Conservation (phyloP, 1,140 invertebrate species). For the Hetaerina americana region DNA sequence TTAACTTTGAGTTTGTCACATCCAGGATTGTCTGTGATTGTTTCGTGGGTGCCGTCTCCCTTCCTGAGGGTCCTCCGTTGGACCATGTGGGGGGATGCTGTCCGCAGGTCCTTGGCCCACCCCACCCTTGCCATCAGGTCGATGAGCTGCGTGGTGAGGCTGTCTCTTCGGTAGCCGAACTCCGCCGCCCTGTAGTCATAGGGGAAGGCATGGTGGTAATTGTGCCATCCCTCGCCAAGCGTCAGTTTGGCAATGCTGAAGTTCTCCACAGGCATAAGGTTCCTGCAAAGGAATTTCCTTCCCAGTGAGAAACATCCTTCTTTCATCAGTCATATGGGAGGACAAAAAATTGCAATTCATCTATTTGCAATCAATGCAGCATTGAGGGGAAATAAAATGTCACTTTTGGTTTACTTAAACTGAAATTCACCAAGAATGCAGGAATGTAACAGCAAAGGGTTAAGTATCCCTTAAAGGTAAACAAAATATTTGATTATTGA, state of each 20-base stretch:
- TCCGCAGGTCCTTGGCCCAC: conserved; percentile 55
- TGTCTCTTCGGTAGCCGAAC: conserved; percentile 53
- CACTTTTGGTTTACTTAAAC: no score
- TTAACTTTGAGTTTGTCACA: no score
- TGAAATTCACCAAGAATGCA: no score
- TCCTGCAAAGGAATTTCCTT: conserved; percentile 22
- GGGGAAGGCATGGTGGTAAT: conserved; percentile 86
- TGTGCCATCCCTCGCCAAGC: conserved; percentile 60
- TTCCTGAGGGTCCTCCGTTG: conserved; percentile 23
- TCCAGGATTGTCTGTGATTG: no score
- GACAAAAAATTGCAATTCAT: no score
- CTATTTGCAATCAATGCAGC: no score
- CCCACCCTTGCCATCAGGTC: conserved; percentile 64
- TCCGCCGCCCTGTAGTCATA: conserved; percentile 73
- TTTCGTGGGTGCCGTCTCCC: conserved; percentile 22
- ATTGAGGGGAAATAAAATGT: no score
- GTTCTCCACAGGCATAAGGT: conserved; percentile 42
- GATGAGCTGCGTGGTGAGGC: conserved; percentile 68
- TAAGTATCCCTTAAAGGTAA: no score
- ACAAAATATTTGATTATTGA: no score
- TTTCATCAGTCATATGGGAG: no score
- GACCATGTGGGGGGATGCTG: conserved; percentile 38
- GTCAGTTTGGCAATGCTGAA: conserved; percentile 26
- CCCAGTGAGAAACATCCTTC: no score
- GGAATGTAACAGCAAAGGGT: no score